Conservation (phyloP, 1,140 invertebrate genomes). For the Triops longicaudatus region DNA sequence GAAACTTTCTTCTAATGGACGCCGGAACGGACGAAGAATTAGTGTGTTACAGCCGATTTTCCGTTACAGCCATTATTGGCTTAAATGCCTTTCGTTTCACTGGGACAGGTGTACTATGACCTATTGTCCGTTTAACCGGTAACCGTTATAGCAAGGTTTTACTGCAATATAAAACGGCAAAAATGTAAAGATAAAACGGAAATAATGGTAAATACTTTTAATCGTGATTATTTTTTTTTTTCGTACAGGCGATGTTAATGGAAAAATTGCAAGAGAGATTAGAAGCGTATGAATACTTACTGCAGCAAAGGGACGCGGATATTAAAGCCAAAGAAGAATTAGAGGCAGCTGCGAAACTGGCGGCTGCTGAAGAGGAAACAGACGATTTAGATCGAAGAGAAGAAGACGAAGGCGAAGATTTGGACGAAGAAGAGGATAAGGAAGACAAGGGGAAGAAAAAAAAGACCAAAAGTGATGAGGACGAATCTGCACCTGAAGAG, state of each 20-base stretch:
- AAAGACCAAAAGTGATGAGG: conserved; percentile 26
- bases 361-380: conserved; percentile 39
- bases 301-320: conserved; percentile 49
- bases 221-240: conserved; percentile 29
- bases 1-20: too few species aligned
- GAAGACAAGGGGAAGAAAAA: conserved; percentile 34
- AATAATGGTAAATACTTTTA: background rate
- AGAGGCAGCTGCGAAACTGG: conserved; percentile 45
- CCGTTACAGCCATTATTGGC: too few species aligned
- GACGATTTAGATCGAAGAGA: background rate
- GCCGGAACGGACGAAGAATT: too few species aligned
- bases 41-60: too few species aligned
- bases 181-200: background rate
- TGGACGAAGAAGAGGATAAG: conserved; percentile 30
- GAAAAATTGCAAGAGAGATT: conserved; percentile 54
- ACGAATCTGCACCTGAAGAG: conserved; percentile 23
- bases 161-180: too few species aligned
- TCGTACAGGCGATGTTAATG: conserved; percentile 56
- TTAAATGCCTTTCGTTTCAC: background rate
- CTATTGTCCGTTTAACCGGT: too few species aligned
- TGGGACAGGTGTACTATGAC: too few species aligned
- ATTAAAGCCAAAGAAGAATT: conserved; percentile 28
- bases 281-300: conserved; percentile 41
- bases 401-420: conserved; percentile 26
- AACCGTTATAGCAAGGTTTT: too few species aligned